phyloP scores from a whole-genome alignment of 2,113 vertebrate species.

The Lucifuga dentata region DNA sequence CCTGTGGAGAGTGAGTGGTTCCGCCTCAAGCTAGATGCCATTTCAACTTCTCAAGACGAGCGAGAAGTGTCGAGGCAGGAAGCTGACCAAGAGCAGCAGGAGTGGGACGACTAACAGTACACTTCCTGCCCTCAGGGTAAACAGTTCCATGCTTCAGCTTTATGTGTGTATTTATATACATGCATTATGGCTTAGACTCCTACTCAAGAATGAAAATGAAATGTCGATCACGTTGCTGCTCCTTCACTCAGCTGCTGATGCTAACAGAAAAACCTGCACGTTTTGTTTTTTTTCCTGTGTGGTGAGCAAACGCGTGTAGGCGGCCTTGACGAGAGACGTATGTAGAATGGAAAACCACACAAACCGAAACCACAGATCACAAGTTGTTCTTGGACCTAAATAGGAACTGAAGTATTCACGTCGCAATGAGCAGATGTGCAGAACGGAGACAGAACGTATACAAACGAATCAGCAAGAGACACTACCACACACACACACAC shows the following conservation, averaged over 20 bases:
- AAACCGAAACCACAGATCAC: constrained; percentile 56
- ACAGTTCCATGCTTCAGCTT: constrained; percentile 19
- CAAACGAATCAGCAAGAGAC: neutral
- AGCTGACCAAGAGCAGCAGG: constrained; percentile 7
- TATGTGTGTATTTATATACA: constrained; percentile 23
- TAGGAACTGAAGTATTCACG: constrained; percentile 29
- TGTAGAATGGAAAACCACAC: constrained; percentile 66
- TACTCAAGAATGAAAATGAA: constrained; percentile 42
- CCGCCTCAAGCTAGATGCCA: constrained; percentile 21
- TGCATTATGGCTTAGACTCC: constrained; percentile 31
- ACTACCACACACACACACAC: neutral
- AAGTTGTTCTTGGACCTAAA: constrained; percentile 34
- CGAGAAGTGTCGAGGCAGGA: constrained; percentile 5
- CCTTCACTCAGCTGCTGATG: constrained; percentile 38
- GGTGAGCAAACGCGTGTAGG: constrained; percentile 51
- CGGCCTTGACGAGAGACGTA: constrained; percentile 51
- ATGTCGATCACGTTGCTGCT: constrained; percentile 19
- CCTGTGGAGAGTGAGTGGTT: neutral
- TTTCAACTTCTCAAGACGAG: constrained; percentile 23
- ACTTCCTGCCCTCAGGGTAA: constrained; percentile 38
- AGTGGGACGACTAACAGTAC: constrained; percentile 38
- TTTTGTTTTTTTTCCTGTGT: constrained; percentile 41
- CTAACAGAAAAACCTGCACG: constrained; percentile 49
- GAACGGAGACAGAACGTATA: constrained; percentile 9
- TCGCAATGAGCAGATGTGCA: constrained; percentile 20